Conservation (phyloP, 2,888 invertebrate genomes). For the Amiota minor region DNA sequence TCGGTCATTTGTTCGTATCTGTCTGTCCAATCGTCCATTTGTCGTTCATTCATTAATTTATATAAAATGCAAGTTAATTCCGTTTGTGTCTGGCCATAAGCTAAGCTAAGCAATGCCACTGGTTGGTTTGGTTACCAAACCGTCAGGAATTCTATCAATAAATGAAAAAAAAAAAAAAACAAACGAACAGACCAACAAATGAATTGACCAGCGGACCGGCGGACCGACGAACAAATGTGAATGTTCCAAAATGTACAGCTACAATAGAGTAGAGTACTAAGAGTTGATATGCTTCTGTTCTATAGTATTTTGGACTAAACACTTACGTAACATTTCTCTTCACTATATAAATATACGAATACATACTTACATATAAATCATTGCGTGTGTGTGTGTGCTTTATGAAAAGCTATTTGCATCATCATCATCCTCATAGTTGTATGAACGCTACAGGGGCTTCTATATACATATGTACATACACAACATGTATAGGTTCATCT, state of each 20-base stretch:
- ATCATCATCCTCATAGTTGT: neutral
- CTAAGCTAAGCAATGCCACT: conserved; percentile 55
- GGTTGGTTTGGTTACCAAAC: conserved; percentile 22
- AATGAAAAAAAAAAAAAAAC: conserved; percentile 43
- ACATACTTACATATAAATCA: conserved; percentile 37
- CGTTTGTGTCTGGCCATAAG: conserved; percentile 59
- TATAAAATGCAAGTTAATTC: conserved; percentile 70
- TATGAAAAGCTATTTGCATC: too few relatives aligned
- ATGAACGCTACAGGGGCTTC: conserved; percentile 20
- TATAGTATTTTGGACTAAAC: neutral
- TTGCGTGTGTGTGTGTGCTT: conserved; percentile 29
- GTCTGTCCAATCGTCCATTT: conserved; percentile 39
- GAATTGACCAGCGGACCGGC: too few relatives aligned
- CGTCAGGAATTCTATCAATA: conserved; percentile 61
- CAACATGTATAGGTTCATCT: too few relatives aligned
- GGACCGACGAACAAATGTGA: conserved; percentile 38
- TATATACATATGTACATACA: too few relatives aligned
- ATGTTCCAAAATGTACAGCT: conserved; percentile 39
- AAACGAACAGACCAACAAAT: too few relatives aligned
- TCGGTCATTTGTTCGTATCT: conserved; percentile 16
- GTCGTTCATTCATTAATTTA: conserved; percentile 67
- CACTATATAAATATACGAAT: too few relatives aligned
- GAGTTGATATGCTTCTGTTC: conserved; percentile 11
- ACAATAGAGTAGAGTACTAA: neutral
- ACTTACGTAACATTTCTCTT: conserved; percentile 51